Evolutionary conservation across 2,888 invertebrate genomes (phyloP).

Genomic region (Eulithis prunata): DNA sequence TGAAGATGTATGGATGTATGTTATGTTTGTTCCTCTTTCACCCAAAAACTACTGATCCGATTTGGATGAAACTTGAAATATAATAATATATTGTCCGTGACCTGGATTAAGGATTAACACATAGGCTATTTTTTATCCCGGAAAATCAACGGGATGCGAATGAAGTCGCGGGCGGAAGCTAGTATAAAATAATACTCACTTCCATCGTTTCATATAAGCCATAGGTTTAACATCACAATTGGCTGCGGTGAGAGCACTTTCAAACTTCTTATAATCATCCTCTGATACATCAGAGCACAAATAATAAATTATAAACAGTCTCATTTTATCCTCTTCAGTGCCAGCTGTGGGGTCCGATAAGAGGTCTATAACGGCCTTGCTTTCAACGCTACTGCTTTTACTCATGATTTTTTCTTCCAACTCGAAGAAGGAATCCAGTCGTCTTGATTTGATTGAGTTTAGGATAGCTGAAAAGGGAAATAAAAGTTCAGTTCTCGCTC

Average conservation of each 20-base stretch:
- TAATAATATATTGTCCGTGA: too few relatives aligned
- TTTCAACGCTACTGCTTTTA: conserved; percentile 88
- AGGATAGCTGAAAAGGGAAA: conserved; percentile 85
- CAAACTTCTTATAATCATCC: conserved; percentile 92
- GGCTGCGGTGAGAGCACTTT: conserved; percentile 89
- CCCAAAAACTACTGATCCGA: too few relatives aligned
- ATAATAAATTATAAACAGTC: conserved; percentile 96
- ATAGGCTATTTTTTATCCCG: too few relatives aligned
- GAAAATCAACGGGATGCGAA: too few relatives aligned
- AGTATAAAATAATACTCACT: conserved; percentile 80
- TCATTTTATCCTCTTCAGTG: conserved; percentile 95
- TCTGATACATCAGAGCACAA: conserved; percentile 94
- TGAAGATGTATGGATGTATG: too few relatives aligned
- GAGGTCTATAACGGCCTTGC: conserved; percentile 94
- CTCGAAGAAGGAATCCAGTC: conserved; percentile 98
- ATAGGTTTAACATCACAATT: conserved; percentile 95
- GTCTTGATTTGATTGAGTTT: conserved; percentile 93
- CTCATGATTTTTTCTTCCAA: conserved; percentile 99
- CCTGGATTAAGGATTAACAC: too few relatives aligned
- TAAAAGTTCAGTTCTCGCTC: not conserved
- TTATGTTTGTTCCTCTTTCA: too few relatives aligned
- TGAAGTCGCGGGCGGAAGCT: not conserved
- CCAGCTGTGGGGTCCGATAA: conserved; percentile 94
- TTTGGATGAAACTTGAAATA: too few relatives aligned
- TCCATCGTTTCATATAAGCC: conserved; percentile 96